A percentile compares a stretch with the other conserved stretches of the same genome.
Conservation (phyloP, 1,140 invertebrate species). For the Drosophila biarmipes region DNA sequence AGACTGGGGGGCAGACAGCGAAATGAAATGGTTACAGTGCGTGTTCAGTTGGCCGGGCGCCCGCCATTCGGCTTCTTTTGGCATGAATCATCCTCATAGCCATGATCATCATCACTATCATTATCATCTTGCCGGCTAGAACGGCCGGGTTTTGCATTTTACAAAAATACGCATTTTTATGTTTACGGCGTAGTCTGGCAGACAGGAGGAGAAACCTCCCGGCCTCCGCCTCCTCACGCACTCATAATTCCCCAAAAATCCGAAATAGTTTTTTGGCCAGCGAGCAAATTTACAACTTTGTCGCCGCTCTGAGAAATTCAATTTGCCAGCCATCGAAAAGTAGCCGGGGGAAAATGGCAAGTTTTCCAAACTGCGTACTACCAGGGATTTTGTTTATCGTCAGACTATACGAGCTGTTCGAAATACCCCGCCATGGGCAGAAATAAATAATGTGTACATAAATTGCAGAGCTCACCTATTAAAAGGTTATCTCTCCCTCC, state of each 20-base stretch:
- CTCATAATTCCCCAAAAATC: conserved; percentile 70
- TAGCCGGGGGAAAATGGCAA: conserved; percentile 18
- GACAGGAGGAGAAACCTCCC: conserved; percentile 22
- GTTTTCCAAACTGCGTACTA: conserved; percentile 50
- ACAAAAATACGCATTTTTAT: conserved; percentile 81
- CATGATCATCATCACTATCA: conserved; percentile 5
- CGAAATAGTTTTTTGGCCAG: conserved; percentile 65
- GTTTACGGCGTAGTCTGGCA: conserved; percentile 68
- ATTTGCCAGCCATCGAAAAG: conserved; percentile 50
- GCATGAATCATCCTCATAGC: conserved; percentile 68
- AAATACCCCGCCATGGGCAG: conserved; percentile 44
- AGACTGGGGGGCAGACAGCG: conserved; percentile 32
- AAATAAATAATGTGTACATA: conserved; percentile 63
- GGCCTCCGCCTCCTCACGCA: conserved; percentile 45
- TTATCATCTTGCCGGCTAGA: conserved; percentile 20
- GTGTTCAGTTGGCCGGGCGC: conserved; percentile 74
- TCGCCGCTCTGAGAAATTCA: conserved; percentile 51
- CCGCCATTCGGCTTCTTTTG: conserved; percentile 64
- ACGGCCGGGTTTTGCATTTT: conserved; percentile 60
- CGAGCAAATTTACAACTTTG: conserved; percentile 72
- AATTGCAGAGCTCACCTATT: conserved; percentile 51
- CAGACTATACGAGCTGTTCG: conserved; percentile 53
- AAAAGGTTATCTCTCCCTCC: conserved; percentile 48
- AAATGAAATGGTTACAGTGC: conserved; percentile 64
- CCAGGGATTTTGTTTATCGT: conserved; percentile 43